A percentile compares a stretch with the other conserved stretches of the same genome.
Evolutionary conservation across 35 echinoderm and acorn worm genomes (phyloP).

Genomic region (Amphiura filiformis): DNA sequence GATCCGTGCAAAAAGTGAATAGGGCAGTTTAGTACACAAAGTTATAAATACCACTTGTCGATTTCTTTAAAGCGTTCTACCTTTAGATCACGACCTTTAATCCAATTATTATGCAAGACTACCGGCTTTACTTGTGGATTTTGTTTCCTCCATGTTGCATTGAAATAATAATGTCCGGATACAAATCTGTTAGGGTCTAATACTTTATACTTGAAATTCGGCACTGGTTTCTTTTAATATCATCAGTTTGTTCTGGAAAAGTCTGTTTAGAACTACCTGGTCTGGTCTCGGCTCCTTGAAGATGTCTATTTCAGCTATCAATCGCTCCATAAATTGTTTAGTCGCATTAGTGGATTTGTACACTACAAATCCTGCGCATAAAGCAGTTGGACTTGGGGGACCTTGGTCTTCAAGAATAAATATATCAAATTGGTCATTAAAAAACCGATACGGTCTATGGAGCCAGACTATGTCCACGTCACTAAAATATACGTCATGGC

Average conservation of each 20-base stretch:
- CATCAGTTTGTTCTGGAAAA: neutral
- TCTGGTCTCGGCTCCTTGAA: constrained; percentile 44
- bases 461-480: constrained; percentile 87
- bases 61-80: constrained; percentile 42
- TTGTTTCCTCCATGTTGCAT: constrained; percentile 23
- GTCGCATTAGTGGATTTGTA: constrained; percentile 36
- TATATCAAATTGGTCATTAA: constrained; percentile 59
- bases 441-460: constrained; percentile 58
- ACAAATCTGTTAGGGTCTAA: constrained; percentile 44
- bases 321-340: constrained; percentile 37
- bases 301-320: constrained; percentile 33
- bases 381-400: neutral
- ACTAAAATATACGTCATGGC: constrained; percentile 66
- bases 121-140: constrained; percentile 16
- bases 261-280: constrained; percentile 50
- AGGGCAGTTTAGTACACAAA: too few relatives aligned
- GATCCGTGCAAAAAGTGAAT: too few relatives aligned
- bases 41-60: constrained; percentile 52
- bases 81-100: constrained; percentile 45
- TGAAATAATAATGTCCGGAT: constrained; percentile 54
- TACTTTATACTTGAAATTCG: constrained; percentile 29
- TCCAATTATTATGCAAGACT: constrained; percentile 82
- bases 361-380: constrained; percentile 64
- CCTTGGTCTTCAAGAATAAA: constrained; percentile 33
- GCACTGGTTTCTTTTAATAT: neutral